Evolutionary conservation across 2,113 vertebrate genomes (phyloP).

Genomic region (Epinephelus cyanopodus): DNA sequence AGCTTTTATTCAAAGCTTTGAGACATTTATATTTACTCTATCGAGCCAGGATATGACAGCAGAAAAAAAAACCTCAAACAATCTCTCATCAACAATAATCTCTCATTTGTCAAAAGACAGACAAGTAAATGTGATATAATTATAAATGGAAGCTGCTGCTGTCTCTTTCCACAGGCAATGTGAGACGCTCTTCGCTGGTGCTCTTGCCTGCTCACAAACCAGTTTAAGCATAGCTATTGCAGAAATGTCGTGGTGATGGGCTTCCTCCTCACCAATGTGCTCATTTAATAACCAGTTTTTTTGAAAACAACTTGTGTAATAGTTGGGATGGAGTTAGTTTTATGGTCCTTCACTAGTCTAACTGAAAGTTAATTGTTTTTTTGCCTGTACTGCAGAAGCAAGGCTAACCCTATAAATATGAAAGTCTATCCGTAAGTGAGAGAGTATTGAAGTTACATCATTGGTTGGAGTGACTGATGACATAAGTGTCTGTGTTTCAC

Average conservation of each 20-base stretch:
- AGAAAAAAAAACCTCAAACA: slow-evolving; percentile 9
- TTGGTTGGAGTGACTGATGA: no score
- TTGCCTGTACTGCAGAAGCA: background rate
- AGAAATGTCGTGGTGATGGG: background rate
- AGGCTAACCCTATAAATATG: no score
- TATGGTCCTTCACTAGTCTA: background rate
- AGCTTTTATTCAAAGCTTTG: slow-evolving; percentile 46
- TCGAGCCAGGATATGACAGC: slow-evolving; percentile 27
- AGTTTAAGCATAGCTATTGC: background rate
- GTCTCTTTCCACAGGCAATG: slow-evolving; percentile 9
- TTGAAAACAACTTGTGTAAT: background rate
- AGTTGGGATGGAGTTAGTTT: background rate
- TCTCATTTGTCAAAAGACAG: slow-evolving; percentile 37
- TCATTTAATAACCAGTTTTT: background rate
- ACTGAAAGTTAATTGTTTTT: background rate
- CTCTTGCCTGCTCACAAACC: background rate
- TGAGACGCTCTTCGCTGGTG: background rate
- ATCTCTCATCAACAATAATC: slow-evolving; percentile 46
- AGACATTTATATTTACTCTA: slow-evolving; percentile 37
- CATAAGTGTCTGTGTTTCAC: no score
- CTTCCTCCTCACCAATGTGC: background rate
- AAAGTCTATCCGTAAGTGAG: no score
- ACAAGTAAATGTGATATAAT: slow-evolving; percentile 52
- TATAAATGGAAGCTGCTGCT: slow-evolving; percentile 44
- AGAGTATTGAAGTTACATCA: no score